Conservation (phyloP, 2,888 invertebrate species). For the Lithophane ornitopus region DNA sequence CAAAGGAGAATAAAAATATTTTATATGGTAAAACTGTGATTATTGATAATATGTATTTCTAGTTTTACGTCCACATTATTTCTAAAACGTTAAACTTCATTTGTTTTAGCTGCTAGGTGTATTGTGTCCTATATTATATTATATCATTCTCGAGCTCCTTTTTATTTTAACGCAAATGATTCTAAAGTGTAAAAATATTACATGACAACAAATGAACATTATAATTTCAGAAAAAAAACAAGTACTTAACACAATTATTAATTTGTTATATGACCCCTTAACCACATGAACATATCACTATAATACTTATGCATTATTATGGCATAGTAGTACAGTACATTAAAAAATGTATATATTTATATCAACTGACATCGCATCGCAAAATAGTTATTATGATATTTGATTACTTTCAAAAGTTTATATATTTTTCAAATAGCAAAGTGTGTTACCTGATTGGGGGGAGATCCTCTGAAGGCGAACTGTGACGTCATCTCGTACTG, state of each 20-base stretch:
- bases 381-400: slow-evolving; percentile 56
- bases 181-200: slow-evolving; percentile 5
- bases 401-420: slow-evolving; percentile 48
- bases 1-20: slow-evolving; percentile 29
- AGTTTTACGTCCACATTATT: slow-evolving; percentile 33
- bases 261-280: slow-evolving; percentile 15
- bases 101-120: slow-evolving; percentile 3
- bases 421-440: slow-evolving; percentile 35
- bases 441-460: slow-evolving; percentile 87
- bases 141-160: slow-evolving; percentile 15
- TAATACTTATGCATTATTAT: slow-evolving; percentile 48
- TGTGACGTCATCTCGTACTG: slow-evolving; percentile 89
- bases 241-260: slow-evolving; percentile 18
- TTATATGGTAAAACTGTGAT: slow-evolving; percentile 17
- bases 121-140: not conserved
- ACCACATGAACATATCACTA: slow-evolving; percentile 66
- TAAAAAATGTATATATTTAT: slow-evolving; percentile 44
- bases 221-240: slow-evolving; percentile 22
- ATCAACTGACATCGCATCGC: slow-evolving; percentile 74
- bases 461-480: slow-evolving; percentile 90
- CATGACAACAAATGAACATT: not conserved
- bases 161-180: slow-evolving; percentile 26
- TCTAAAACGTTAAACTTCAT: slow-evolving; percentile 15
- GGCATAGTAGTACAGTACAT: slow-evolving; percentile 50
- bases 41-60: slow-evolving; percentile 29